Evolutionary conservation across 2,888 invertebrate genomes (phyloP), one percentile per base, ranked within the genome.

Genomic region (Machimus rusticus): DNA sequence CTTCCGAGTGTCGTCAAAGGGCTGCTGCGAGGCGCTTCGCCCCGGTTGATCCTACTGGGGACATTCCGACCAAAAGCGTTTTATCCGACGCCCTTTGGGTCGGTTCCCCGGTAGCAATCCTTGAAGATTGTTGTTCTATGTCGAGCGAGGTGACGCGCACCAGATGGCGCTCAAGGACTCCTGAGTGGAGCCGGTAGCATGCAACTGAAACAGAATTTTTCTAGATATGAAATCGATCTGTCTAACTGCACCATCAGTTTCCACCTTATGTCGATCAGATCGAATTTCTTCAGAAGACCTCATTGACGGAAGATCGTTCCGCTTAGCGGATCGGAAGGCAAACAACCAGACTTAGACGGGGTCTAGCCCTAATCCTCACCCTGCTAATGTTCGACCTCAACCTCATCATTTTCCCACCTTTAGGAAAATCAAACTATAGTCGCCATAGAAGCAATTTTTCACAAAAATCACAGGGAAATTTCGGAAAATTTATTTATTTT

Each of bases 301-400:
- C 85, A 85, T 85, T 85, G 85, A 74, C 74, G 46, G 74, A 74
- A 74, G 74, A 74, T 85, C 85, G 85, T 85, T 85, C 85, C 85
- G 46, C 74, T 85, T 46, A 74, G 46, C 23, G 85, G 34, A n/a
- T 31, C 19, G 74, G 37, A 85, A 74, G 31, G 43, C 74, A 85
- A 74, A 85, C 82, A 82, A 37, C 16, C 57, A 66, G 28, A 23
- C 2, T 6, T 5, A 8, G 9, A n/a, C 66, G 12, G 6, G 4
- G 3, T 23, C 66, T 66, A 28, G 16, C 43, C 19, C 1, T 55
- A 55, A 66, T 66, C 66, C 66, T 66, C 66, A 12, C 28, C 66
- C 28, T 6, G n/a, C 66, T 66, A 66, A 74, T 85, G 28, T 43
- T 39, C 74, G 28, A 19, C 23, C 23, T 66, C 37, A 28, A 19